Evolutionary conservation across 2,888 invertebrate genomes (phyloP), one percentile per base, ranked within the genome.

Genomic region (Allolobophora icterica): DNA sequence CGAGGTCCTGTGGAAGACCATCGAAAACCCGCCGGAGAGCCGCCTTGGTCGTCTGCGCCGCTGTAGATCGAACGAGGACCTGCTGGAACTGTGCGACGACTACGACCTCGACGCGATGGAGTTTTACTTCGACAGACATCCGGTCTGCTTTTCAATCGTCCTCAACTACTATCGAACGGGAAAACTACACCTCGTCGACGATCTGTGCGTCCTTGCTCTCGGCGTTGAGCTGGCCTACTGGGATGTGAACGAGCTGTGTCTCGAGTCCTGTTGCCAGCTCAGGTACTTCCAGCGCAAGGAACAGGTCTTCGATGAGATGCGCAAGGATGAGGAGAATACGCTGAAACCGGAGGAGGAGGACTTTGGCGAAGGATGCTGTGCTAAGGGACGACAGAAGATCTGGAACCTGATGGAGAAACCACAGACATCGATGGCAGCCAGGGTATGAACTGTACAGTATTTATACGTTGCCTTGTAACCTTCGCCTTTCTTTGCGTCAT

Each of bases 401-500:
- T 91, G 91, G 91, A 89, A 91, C 33, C 89, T 91, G 35, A 90
- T 91, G 35, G 91, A 91, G 58, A 91, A 90, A 35, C 91, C 91
- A 24, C 91, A 91, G 71, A 91, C 91, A 24, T 91, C 91, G 38
- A 52, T 90, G 21, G 90, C 90, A n/a, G 91, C 91, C 42, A 91
- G 91, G 58, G 91, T 91, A 58, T 13, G 91, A 19, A 45, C 1
- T 19, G 19, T n/a, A 19, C 8, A 13, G 13, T 11, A 13, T 19
- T 45, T 45, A 1, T 19, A 45, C 13, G 45, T 1, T 45, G 19
- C 15, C 17, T 17, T 19, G 19, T 45, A 19, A 17, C 17, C 45
- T 45, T 45, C 15, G 13, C 45, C 45, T 45, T 13, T 45, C 45
- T 13, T 17, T 52, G 52, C 52, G 2, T 52, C 52, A 24, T 11